Percentiles rank a stretch among this genome's conserved stretches.
Conservation (phyloP, 2,888 invertebrate species). For the Ornithoptera alexandrae region DNA sequence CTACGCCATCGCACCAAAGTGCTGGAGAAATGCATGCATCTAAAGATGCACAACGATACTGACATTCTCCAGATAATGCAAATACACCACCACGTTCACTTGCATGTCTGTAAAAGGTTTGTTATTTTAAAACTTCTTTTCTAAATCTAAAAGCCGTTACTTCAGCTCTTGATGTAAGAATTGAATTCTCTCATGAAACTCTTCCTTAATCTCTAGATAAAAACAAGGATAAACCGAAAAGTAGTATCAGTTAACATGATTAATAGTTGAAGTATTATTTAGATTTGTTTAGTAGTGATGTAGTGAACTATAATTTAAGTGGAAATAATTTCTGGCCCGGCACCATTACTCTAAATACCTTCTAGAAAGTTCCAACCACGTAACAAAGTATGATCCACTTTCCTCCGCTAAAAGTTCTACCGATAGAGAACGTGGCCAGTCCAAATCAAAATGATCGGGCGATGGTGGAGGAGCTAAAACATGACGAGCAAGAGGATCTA, state of each 20-base stretch:
- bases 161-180: no score
- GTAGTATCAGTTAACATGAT: no score
- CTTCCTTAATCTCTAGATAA: no score
- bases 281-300: no score
- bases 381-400: slow-evolving; percentile 85
- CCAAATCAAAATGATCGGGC: slow-evolving; percentile 80
- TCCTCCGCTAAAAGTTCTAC: slow-evolving; percentile 90
- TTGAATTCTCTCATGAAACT: no score
- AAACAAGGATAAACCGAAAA: no score
- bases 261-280: no score
- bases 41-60: slow-evolving; percentile 87
- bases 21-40: slow-evolving; percentile 89
- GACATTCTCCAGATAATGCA: slow-evolving; percentile 85
- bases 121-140: background rate
- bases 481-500: slow-evolving; percentile 79
- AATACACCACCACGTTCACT: slow-evolving; percentile 76
- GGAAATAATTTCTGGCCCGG: background rate
- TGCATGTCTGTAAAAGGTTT: slow-evolving; percentile 66
- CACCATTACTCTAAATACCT: slow-evolving; percentile 47
- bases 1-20: slow-evolving; percentile 89
- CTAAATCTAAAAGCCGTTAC: background rate
- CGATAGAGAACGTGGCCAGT: slow-evolving; percentile 84
- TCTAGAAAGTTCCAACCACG: slow-evolving; percentile 90
- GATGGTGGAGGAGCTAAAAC: slow-evolving; percentile 78
- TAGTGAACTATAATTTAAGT: background rate